These are phyloP conservation scores for Otocyon megalotis DNA, from an alignment of 2,113 vertebrate genomes.

Conservation along the genomic window DNA sequence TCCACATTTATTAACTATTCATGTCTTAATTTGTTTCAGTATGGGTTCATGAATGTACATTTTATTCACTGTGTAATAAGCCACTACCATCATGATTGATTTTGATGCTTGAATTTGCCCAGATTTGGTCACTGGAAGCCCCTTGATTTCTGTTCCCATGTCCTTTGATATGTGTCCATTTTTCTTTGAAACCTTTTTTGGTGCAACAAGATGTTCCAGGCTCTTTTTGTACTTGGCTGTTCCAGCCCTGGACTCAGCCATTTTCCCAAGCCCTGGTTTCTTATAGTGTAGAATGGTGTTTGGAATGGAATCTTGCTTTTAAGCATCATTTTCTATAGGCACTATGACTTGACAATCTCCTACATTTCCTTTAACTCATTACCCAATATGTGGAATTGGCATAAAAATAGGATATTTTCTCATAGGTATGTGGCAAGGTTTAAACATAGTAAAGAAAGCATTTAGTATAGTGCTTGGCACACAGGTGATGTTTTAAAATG, in stretches of 20 bases:
- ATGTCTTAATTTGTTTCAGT: background rate
- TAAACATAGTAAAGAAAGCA: background rate
- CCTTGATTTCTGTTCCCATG: background rate
- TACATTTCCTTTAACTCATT: background rate
- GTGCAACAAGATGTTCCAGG: background rate
- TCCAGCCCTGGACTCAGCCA: background rate
- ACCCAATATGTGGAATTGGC: background rate
- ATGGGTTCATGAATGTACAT: background rate
- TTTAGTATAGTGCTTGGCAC: background rate
- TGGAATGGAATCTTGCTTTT: background rate
- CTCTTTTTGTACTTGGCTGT: background rate
- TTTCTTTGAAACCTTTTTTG: background rate
- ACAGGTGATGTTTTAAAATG: background rate
- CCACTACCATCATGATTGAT: background rate
- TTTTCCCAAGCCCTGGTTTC: background rate
- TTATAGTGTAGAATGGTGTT: background rate
- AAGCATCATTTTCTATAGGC: background rate
- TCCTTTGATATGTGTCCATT: background rate
- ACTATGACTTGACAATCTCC: background rate
- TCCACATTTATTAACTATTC: background rate
- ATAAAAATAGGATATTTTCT: slow-evolving; percentile 32
- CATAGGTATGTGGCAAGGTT: background rate
- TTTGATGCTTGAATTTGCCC: slow-evolving; percentile 1
- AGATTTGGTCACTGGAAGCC: background rate
- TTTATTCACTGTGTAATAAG: background rate